Percentiles rank a stretch among this genome's conserved stretches.
These are phyloP conservation scores for Drosophila navojoa DNA, from an alignment of 1,140 invertebrate species.

Conservation along the genomic window DNA sequence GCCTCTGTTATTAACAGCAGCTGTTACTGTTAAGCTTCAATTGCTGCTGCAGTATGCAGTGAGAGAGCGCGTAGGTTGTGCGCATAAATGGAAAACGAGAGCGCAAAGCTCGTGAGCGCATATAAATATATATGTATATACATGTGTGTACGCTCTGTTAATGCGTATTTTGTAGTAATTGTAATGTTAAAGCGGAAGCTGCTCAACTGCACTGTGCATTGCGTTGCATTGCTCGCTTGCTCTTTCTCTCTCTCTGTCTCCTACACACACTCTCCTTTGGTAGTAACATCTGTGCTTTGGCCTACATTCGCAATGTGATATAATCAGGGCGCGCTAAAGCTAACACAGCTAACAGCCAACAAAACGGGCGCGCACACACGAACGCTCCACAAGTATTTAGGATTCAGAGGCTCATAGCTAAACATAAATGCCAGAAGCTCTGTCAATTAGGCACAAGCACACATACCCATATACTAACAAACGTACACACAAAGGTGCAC, in stretches of 20 bases:
- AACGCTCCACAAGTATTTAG: slow-evolving; percentile 71
- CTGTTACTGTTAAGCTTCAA: slow-evolving; percentile 6
- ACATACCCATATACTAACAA: slow-evolving; percentile 22
- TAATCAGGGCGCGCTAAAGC: slow-evolving; percentile 79
- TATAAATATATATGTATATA: background rate
- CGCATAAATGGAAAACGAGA: slow-evolving; percentile 27
- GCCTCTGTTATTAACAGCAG: background rate
- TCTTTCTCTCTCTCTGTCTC: background rate
- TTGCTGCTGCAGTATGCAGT: slow-evolving; percentile 37
- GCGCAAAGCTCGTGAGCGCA: slow-evolving; percentile 25
- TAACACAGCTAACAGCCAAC: slow-evolving; percentile 41
- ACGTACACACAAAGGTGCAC: background rate
- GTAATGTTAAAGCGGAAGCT: slow-evolving; percentile 36
- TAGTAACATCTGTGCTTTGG: slow-evolving; percentile 71
- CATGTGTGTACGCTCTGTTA: slow-evolving; percentile 13
- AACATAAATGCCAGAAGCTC: slow-evolving; percentile 43
- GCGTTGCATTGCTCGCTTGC: slow-evolving; percentile 7
- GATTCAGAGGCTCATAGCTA: slow-evolving; percentile 21
- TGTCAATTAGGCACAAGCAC: slow-evolving; percentile 49
- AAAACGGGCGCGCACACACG: slow-evolving; percentile 61
- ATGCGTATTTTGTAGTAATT: slow-evolving; percentile 41
- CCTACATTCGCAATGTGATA: slow-evolving; percentile 82
- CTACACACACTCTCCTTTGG: slow-evolving; percentile 9
- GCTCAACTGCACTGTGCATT: slow-evolving; percentile 23
- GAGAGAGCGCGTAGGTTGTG: slow-evolving; percentile 29